Conservation (phyloP, 2,888 invertebrate genomes). For the Serripes groenlandicus region DNA sequence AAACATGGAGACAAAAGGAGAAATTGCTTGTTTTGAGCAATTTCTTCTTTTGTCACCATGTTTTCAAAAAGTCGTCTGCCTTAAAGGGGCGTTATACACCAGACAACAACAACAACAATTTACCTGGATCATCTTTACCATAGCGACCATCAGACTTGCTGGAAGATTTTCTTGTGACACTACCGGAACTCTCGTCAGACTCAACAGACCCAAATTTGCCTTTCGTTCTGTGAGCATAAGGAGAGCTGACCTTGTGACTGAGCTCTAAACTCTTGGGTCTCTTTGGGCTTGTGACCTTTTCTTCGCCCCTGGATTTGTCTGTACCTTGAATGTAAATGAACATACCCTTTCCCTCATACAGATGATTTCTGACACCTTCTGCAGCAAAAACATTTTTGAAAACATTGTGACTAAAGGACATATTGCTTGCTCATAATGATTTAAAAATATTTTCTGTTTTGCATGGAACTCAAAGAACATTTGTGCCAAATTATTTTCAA, state of each 20-base stretch:
- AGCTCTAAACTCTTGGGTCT: not conserved
- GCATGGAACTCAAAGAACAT: no score
- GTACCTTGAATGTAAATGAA: no score
- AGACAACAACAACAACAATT: no score
- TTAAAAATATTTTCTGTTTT: no score
- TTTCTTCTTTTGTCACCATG: no score
- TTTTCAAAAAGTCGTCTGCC: no score
- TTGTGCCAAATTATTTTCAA: no score
- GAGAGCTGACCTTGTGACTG: not conserved
- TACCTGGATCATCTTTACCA: slow-evolving; percentile 53
- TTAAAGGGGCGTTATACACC: no score
- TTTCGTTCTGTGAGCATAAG: not conserved
- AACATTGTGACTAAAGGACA: not conserved
- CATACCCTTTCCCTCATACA: not conserved
- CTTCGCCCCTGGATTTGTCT: not conserved
- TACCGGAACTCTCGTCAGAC: slow-evolving; percentile 51
- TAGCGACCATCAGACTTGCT: slow-evolving; percentile 25
- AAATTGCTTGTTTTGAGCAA: no score
- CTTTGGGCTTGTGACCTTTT: slow-evolving; percentile 5
- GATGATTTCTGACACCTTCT: not conserved
- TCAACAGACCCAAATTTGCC: slow-evolving; percentile 24
- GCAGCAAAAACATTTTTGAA: not conserved
- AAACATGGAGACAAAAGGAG: no score
- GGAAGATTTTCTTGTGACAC: not conserved
- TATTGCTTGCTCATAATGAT: no score